A percentile compares a stretch with the other conserved stretches of the same genome.
Conservation (phyloP, 2,888 invertebrate genomes). For the Megaustenia siamemsis region DNA sequence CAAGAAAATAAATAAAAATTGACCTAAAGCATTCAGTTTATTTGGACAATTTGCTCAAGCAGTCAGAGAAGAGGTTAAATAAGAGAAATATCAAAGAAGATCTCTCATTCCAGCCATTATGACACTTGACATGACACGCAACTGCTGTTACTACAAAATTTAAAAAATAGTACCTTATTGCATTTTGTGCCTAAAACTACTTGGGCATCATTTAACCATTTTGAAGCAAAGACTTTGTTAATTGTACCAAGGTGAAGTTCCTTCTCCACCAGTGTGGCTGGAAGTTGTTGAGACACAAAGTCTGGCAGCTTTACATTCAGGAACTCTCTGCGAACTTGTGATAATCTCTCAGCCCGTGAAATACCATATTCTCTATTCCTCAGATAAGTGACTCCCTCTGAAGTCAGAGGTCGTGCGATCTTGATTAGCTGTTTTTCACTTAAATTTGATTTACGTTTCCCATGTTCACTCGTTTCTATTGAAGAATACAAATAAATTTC, state of each 20-base stretch:
- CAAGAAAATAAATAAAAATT: too few species aligned
- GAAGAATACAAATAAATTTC: not conserved
- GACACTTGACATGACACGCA: too few species aligned
- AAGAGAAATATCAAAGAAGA: too few species aligned
- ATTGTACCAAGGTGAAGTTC: conserved; percentile 74
- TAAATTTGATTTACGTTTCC: not conserved
- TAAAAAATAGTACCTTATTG: conserved; percentile 88
- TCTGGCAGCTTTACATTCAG: conserved; percentile 57
- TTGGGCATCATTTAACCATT: conserved; percentile 96
- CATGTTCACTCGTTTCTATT: not conserved
- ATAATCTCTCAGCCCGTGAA: not conserved
- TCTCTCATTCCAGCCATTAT: too few species aligned
- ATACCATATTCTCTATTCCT: conserved; percentile 50
- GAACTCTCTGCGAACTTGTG: conserved; percentile 29
- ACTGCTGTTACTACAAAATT: not conserved
- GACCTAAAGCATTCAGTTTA: too few species aligned
- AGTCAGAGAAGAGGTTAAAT: too few species aligned
- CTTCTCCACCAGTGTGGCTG: conserved; percentile 71
- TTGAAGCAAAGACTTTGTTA: conserved; percentile 89
- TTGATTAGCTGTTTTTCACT: conserved; percentile 6
- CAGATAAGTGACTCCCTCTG: not conserved
- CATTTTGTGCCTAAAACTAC: conserved; percentile 98
- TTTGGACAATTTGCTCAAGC: too few species aligned
- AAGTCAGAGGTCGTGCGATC: conserved; percentile 28
- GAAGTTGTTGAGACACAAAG: conserved; percentile 71